Percentiles rank a stretch among this genome's conserved stretches.
phyloP scores from a whole-genome alignment of 1,140 invertebrate genomes.

The Myzus persicae region DNA sequence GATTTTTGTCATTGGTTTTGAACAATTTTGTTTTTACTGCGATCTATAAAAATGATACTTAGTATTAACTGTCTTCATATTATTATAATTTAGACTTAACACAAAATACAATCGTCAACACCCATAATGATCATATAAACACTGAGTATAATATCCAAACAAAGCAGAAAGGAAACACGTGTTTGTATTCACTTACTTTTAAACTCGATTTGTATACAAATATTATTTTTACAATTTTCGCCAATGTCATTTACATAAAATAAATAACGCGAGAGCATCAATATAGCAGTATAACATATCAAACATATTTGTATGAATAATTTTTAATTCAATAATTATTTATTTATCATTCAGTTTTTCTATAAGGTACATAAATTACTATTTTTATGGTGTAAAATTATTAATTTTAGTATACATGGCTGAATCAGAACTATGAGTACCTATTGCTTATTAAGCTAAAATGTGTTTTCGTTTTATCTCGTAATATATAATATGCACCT shows the following conservation, averaged over 20 bases:
- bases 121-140: neutral
- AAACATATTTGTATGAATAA: neutral
- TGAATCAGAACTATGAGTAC: neutral
- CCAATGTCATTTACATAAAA: neutral
- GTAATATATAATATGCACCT: slow-evolving; percentile 6
- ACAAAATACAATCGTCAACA: neutral
- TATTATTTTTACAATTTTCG: neutral
- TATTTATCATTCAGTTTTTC: neutral
- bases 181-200: neutral
- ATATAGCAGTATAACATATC: neutral
- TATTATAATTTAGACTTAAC: neutral
- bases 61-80: neutral
- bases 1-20: neutral
- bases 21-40: too few relatives aligned
- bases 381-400: neutral
- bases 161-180: neutral
- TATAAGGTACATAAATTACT: neutral
- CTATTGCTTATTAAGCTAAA: slow-evolving; percentile 23
- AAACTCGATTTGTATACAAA: neutral
- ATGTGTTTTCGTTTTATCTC: slow-evolving; percentile 16
- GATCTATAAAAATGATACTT: neutral
- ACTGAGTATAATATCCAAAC: neutral
- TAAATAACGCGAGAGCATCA: neutral
- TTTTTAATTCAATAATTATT: neutral
- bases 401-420: neutral